A percentile compares a stretch with the other conserved stretches of the same genome.
Conservation (phyloP, 1,140 invertebrate genomes). For the Scaptomyza montana region DNA sequence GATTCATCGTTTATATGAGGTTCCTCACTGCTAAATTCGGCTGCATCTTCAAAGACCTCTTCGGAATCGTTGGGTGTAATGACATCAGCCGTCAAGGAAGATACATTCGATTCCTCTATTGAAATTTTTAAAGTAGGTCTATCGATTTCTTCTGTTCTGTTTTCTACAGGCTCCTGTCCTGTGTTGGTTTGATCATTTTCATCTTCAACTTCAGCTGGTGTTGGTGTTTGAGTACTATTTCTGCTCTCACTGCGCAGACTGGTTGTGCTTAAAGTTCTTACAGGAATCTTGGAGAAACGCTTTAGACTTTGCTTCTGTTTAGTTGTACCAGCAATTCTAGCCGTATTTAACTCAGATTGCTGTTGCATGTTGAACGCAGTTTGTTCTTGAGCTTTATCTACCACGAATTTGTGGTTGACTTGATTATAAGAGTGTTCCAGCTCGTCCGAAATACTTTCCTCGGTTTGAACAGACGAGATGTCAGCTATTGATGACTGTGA, state of each 20-base stretch:
- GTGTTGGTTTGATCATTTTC: not conserved
- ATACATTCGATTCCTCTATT: constrained; percentile 4
- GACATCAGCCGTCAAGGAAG: not conserved
- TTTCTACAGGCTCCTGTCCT: not conserved
- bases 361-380: too few species aligned
- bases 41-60: constrained; percentile 70
- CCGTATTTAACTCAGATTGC: too few species aligned
- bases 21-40: constrained; percentile 55
- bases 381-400: not conserved
- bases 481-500: not conserved
- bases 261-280: constrained; percentile 58
- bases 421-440: not conserved
- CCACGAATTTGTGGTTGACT: too few species aligned
- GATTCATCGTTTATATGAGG: constrained; percentile 42
- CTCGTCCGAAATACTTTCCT: not conserved
- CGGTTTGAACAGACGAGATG: not conserved
- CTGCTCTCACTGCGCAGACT: constrained; percentile 62
- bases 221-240: constrained; percentile 30
- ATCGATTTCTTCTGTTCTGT: not conserved
- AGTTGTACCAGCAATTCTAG: too few species aligned
- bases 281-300: constrained; percentile 69
- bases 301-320: constrained; percentile 43
- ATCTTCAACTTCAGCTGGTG: constrained; percentile 6
- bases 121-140: not conserved
- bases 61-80: constrained; percentile 45